Conservation (phyloP, 2,113 vertebrate genomes). For the Leptodactylus fuscus region DNA sequence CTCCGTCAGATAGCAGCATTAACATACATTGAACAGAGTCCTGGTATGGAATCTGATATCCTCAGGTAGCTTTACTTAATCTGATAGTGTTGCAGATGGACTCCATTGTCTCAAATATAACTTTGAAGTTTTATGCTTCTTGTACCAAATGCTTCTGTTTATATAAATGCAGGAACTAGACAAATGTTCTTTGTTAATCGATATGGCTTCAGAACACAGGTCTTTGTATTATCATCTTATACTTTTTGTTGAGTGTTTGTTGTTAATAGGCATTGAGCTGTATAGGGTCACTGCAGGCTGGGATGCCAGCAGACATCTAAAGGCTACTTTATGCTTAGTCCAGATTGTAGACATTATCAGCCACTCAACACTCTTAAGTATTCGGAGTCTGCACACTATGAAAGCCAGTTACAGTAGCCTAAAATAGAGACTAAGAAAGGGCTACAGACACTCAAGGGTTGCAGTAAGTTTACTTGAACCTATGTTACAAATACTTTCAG, state of each 20-base stretch:
- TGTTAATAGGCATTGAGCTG: conserved; percentile 46
- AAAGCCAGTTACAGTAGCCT: background rate
- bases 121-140: conserved; percentile 44
- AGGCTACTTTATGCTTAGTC: conserved; percentile 1
- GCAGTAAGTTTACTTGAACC: background rate
- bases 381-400: background rate
- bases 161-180: conserved; percentile 47
- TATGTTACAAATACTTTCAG: background rate
- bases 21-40: background rate
- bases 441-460: background rate
- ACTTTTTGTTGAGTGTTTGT: conserved; percentile 35
- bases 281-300: conserved; percentile 29
- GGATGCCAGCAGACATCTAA: conserved; percentile 15
- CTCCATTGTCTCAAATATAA: conserved; percentile 6
- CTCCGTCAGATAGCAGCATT: background rate
- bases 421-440: background rate
- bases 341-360: background rate
- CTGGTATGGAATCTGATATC: conserved; percentile 6
- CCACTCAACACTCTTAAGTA: background rate
- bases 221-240: conserved; percentile 28
- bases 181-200: conserved; percentile 50
- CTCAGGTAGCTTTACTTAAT: conserved; percentile 19
- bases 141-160: conserved; percentile 51
- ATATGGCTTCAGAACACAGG: conserved; percentile 37
- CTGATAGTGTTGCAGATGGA: conserved; percentile 48